Evolutionary conservation across 2,888 invertebrate genomes (phyloP).

Genomic region (Scotopteryx bipunctaria): DNA sequence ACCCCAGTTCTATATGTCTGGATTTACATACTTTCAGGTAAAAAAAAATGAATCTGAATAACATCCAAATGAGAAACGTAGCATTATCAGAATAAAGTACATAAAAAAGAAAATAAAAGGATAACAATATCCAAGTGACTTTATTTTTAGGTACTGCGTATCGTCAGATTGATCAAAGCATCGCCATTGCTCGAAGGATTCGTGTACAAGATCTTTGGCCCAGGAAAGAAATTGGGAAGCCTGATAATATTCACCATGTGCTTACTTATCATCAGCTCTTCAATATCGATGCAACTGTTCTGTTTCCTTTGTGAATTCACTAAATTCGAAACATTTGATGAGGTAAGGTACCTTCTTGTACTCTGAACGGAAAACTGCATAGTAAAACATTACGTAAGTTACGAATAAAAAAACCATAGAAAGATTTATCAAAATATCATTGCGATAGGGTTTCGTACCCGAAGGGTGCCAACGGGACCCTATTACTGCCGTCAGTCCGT

Average conservation of each 20-base stretch:
- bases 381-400: no score
- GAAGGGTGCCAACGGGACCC: no score
- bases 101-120: no score
- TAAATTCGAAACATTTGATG: constrained; percentile 99
- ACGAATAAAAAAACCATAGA: no score
- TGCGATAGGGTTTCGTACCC: no score
- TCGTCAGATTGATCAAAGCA: constrained; percentile 98
- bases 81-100: no score
- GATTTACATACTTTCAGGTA: constrained; percentile 98
- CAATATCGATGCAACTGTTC: constrained; percentile 99
- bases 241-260: constrained; percentile 99
- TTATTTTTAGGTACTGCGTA: constrained; percentile 90
- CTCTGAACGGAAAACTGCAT: no score
- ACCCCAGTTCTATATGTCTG: constrained; percentile 95
- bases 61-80: no score
- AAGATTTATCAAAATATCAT: no score
- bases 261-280: constrained; percentile 98
- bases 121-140: not conserved
- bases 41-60: no score
- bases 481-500: no score
- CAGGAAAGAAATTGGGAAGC: constrained; percentile 99
- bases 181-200: constrained; percentile 99
- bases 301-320: constrained; percentile 97
- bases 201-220: constrained; percentile 96
- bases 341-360: no score